Base-by-base conservation (phyloP, 2,113 vertebrate genomes). In the Gymnogyps californianus region DNA sequence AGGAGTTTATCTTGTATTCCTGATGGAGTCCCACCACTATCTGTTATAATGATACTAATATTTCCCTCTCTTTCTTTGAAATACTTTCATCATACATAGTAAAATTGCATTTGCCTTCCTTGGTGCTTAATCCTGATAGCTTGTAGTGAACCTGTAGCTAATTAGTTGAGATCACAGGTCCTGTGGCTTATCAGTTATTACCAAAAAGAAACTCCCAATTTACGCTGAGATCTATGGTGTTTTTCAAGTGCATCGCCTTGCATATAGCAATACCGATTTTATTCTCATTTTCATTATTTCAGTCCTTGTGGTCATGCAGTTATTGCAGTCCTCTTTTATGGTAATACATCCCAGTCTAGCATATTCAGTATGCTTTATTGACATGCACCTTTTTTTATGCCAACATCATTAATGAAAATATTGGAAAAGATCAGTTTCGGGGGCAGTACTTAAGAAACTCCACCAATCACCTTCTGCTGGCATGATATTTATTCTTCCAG, bases 221-320 rank as follows among this genome's bases (percentile, higher is more conserved):
- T 69, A 46, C 1, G 0, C 21, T 51, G 38, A 85, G 18, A 71
- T 71, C 47, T 54, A 34, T 0, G 1, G 14, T 7, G 22, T 29
- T 57, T 89, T 93, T 82, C 46, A 70, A 66, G 40, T 36, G 28
- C 28, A 36, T 36, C 25, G 5, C 16, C 9, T 88, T 85, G 21
- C 42, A 59, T 38, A 29, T 20, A 64, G 9, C 5, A 51, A 61
- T 42, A 69, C 10, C 4, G 10, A 80, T 44, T 83, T 83, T 64
- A 57, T 65, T 80, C 24, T 8, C 5, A 8, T 81, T 87, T 87
- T 61, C 22, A 55, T 69, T 87, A 46, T 69, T 91, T 87, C 67
- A 83, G 26, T 76, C 32, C 31, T 42, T 38, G 5, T 58, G 42
- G 16, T 57, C 54, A 51, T 59, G 83, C 38, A 69, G 14, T 51